phyloP scores from a whole-genome alignment of 1,140 invertebrate genomes.

The Drosophila nigromelanica region DNA sequence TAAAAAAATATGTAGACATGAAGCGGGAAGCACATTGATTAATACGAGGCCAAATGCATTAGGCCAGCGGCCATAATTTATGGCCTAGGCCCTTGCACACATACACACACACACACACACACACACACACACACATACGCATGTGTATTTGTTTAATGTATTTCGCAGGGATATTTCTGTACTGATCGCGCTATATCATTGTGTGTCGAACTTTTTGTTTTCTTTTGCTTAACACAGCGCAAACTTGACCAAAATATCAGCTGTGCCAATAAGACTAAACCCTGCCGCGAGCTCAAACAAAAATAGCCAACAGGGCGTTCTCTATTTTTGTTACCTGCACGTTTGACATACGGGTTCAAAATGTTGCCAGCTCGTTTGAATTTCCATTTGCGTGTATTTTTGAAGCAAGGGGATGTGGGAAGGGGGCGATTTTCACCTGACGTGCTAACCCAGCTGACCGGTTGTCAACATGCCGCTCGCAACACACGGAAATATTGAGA shows the following conservation, averaged over 20 bases:
- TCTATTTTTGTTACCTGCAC: conserved; percentile 14
- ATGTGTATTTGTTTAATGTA: conserved; percentile 58
- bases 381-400: conserved; percentile 64
- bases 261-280: conserved; percentile 63
- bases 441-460: conserved; percentile 28
- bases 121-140: conserved; percentile 1
- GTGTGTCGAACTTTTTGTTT: conserved; percentile 16
- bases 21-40: conserved; percentile 67
- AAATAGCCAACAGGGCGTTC: conserved; percentile 8
- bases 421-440: conserved; percentile 25
- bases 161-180: conserved; percentile 49
- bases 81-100: conserved; percentile 28
- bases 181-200: conserved; percentile 28
- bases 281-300: conserved; percentile 28
- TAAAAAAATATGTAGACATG: conserved; percentile 59
- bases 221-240: conserved; percentile 28
- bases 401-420: not conserved
- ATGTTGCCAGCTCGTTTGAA: conserved; percentile 63
- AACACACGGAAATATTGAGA: conserved; percentile 49
- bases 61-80: conserved; percentile 71
- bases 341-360: conserved; percentile 67
- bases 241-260: conserved; percentile 75
- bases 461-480: conserved; percentile 47
- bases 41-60: conserved; percentile 79
- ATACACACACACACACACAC: not conserved